Evolutionary conservation across 2,113 vertebrate genomes (phyloP), one percentile per base, ranked within the genome.

Genomic region (Eubucco bourcierii): DNA sequence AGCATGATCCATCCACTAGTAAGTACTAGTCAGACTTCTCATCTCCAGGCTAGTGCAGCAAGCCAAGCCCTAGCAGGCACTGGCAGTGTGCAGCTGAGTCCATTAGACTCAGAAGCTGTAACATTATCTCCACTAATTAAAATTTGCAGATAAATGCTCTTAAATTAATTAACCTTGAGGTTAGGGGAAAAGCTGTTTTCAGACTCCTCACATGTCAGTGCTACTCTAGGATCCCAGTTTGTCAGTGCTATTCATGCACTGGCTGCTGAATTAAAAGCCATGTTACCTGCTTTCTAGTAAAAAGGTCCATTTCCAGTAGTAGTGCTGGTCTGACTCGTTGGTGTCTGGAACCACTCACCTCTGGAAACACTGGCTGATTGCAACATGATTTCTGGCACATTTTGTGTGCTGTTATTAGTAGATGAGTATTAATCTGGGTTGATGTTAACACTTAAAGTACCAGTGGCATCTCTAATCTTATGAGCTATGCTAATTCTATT

Each of bases 1-100:
- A 98, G 81, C 93, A 96, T 2, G 97, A 98, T 28, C 96, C 97
- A 61, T 94, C 97, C 64, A 73, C 86, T 76, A 87, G 97, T 89
- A 93, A 96, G 97, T 95, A 74, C 75, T 78, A 12, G 85, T 65
- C 73, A 29, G 25, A 21, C 28, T 23, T 23, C 47, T 50, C 25
- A 1, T 29, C 39, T 12, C 53, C 37, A 44, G 71, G 44, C 29
- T 16, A 19, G 41, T 23, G 37, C 37, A 12, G 64, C 3, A 11
- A 84, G 64, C 55, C 34, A 8, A 24, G 31, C 12, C 34, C 50
- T 61, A 4, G 33, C 6, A 60, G 39, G 70, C 8, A 2, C 3
- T 33, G 44, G 58, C 77, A 39, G 52, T 4, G 52, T 21, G 53
- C 34, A 50, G 68, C 74, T 31, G 15, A 58, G 55, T 15, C 76